Base-by-base conservation (phyloP, 1,140 invertebrate species). In the Neelides sp. region DNA sequence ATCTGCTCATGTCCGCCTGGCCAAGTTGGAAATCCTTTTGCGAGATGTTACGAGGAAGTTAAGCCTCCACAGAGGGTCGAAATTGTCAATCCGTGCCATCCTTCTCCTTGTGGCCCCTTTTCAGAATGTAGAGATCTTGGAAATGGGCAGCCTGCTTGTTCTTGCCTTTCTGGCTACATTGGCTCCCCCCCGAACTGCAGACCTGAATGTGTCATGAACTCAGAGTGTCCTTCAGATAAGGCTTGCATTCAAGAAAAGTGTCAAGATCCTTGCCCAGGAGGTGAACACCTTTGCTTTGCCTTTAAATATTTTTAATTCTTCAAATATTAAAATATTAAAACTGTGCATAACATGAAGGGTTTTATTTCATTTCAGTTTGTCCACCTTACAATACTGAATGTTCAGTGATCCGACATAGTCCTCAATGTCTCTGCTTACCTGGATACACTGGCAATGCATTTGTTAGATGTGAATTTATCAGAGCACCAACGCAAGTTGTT, bases 401-500 rank as follows among this genome's bases (percentile, higher is more conserved):
- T 63, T 71, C 78, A 52, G 82, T 87, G 7, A 75, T 85, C 5
- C 82, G 83, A 52, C 85, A 91, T 62, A 82, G 78, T 12, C 80
- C 85, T 2, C 76, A 81, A 58, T 90, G 86, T 60, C 81, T 75
- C 52, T 90, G 86, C 62, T 67, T 79, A 35, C 60, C 72, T 30
- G 83, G 83, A 7, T 85, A 73, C 63, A 78, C 79, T 67, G 85
- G 85, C 35, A 84, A 90, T 65, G 83, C 85, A 0, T 76, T 79
- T 52, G 75, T 83, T 10, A 75, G 83, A 51, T 91, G 85, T 59
- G 68, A 70, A 50, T n/a, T n/a, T n/a, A n/a, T n/a, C n/a, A n/a
- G n/a, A n/a, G n/a, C 19, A 85, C 85, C 61, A 75, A 83, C 42
- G 78, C 55, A 47, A 56, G 66, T 67, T 50, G 54, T 59, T 58